Base-by-base conservation (phyloP, 1,140 invertebrate genomes). In the Tetramorium alpestre region DNA sequence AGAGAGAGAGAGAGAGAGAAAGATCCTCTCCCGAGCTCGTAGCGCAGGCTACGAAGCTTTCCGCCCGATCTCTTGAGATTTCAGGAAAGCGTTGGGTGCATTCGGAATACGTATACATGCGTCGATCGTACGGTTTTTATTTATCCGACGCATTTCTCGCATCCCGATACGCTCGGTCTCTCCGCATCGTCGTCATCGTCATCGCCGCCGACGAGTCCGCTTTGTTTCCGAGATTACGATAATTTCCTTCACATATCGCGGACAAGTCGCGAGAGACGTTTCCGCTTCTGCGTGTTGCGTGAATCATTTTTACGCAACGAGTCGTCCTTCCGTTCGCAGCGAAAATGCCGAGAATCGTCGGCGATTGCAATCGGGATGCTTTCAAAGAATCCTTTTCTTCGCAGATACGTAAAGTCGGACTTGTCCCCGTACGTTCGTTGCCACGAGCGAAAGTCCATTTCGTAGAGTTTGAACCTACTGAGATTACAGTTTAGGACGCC, bases 41-140 rank as follows among this genome's bases (percentile, higher is more conserved):
- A 38, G 65, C 73, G 76, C 87, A 92, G 87, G 80, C 87, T 88
- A 85, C 87, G 5, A 90, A 91, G 90, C 92, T 89, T 92, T 92
- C 87, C 91, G 88, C 85, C 80, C 89, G 87, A 89, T 87, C 90
- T 89, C 87, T 85, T 76, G 90, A 91, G 89, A 91, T 93, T 93
- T 93, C 80, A 91, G 88, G 72, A 89, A 91, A 91, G 90, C 84
- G 73, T 88, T 87, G 72, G 65, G 67, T 51, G 84, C 80, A 90
- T 87, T 87, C 76, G 65, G 56, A 88, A 87, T 77, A 64, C 65
- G n/a, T 73, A 33, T 87, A 75, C n/a, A 41, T 54, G 76, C 51
- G 18, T 56, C 11, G 22, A 56, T 22, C 13, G 38, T 51, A 47
- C 11, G 49, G 6, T 87, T 70, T 75, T 54, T 75, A 82, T 85